Evolutionary conservation across 2,797 vertebrate species (phyloP), one percentile per base, ranked within the genome.

Genomic region (Acridotheres tristis): DNA sequence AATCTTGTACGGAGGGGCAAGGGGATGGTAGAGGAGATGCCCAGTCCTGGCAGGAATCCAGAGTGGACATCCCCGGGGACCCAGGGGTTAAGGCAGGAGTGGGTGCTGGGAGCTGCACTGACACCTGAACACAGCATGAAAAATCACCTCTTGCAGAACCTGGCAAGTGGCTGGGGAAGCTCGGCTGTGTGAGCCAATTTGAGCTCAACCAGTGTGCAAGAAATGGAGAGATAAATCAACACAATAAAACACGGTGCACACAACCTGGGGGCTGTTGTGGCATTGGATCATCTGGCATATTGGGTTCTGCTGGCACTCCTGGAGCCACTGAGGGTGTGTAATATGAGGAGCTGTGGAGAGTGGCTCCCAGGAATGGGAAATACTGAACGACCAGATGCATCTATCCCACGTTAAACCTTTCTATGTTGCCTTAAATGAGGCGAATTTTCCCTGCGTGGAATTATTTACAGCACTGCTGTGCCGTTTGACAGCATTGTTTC

Each of bases 221-320:
- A 95, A 95, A 91, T 85, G 29, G 83, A 74, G 65, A 87, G 22
- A 94, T 87, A 91, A 94, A 96, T 94, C 85, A 96, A 6, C 7
- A 2, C 63, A 61, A 38, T 63, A 80, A 87, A 96, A 74, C 21
- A 58, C 0, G 0, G 15, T 4, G 43, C 88, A 65, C 63, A 38
- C 50, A 85, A 71, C 36, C 71, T 53, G 51, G 34, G n/a, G 76
- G 78, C 47, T 91, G 30, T 9, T 16, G 43, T 86, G 85, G 66
- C 63, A 11, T 73, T 67, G 27, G 42, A 10, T 47, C 7, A 4
- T 68, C 90, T 48, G 57, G 57, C 53, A 14, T 2, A 7, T 20
- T 40, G 67, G 47, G 48, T 67, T 93, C 73, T 83, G 51, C 54
- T 77, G 80, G 71, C 22, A 2, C 19, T 65, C 4, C 0, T 61